A percentile compares a stretch with the other conserved stretches of the same genome.
Conservation (phyloP, 2,113 vertebrate species). For the Ceyx melanurus region DNA sequence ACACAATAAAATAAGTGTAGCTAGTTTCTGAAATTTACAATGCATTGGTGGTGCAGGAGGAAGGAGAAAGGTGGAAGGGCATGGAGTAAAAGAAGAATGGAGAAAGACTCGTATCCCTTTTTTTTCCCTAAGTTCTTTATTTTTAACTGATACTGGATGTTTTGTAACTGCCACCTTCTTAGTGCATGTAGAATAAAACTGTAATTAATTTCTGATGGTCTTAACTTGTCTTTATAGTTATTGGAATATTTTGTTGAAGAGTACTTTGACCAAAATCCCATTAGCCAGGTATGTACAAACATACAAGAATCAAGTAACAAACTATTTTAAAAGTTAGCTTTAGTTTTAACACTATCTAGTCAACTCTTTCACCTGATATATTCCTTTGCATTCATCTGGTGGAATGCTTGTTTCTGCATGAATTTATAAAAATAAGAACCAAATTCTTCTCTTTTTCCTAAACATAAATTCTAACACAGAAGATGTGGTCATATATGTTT, state of each 20-base stretch:
- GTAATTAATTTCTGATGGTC: background rate
- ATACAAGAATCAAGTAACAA: background rate
- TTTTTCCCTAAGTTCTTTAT: background rate
- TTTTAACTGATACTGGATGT: background rate
- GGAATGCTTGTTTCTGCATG: background rate
- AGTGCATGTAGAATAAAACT: background rate
- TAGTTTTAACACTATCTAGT: background rate
- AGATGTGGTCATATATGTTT: background rate
- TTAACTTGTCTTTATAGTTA: slow-evolving; percentile 76
- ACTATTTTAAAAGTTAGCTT: background rate
- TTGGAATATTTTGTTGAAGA: slow-evolving; percentile 94
- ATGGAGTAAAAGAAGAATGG: background rate
- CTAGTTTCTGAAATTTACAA: background rate
- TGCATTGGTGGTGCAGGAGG: background rate
- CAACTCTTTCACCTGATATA: background rate
- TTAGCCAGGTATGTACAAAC: slow-evolving; percentile 89
- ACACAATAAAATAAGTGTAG: background rate
- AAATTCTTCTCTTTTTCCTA: background rate
- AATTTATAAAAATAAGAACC: background rate
- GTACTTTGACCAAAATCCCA: slow-evolving; percentile 98
- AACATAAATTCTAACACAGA: background rate
- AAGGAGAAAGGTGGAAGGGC: background rate
- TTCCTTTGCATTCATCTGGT: background rate
- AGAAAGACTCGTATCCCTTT: background rate
- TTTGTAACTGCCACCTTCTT: background rate